Evolutionary conservation across 2,888 invertebrate genomes (phyloP), one percentile per base, ranked within the genome.

Genomic region (Cephus pygmeus): DNA sequence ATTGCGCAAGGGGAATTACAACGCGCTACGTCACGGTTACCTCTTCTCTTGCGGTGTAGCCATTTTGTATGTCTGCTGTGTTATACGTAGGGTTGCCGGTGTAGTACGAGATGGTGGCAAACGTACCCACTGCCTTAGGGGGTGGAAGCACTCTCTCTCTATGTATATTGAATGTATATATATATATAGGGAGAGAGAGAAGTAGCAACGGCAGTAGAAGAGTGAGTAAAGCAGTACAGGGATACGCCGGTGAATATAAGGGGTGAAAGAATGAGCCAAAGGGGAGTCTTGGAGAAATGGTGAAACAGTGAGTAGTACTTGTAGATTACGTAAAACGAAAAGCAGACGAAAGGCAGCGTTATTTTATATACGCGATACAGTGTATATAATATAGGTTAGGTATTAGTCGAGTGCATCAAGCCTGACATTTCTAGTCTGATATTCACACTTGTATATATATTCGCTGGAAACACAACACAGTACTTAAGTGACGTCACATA

Each of bases 91-190:
- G 33, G 33, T 31, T 31, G 71, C 12, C 30, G 71, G 33, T 31
- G 71, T 31, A 71, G 71, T 31, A 71, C 31, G 71, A 71, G 71
- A 31, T 12, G 71, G 71, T 71, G 71, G 71, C 33, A 23, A 71
- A 56, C 56, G 56, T 56, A 23, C 56, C 56, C 56, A 1, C 56
- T 56, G 56, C 9, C 56, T 56, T 23, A 56, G 56, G 56, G 56
- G 23, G 56, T 56, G 56, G 23, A 0, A 56, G 56, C 15, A 23
- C 23, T 56, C 56, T 35, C 35, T 35, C 12, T 34, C 34, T 35
- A 35, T 35, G 11, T 12, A 12, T 35, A 35, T 35, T 3, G 2
- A 35, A 11, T 35, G 0, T 40, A 4, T 40, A 40, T 12, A 1
- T 12, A 36, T 3, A 36, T 12, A 12, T 12, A 35, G 12, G 12